Evolutionary conservation across 2,888 invertebrate species (phyloP).

Genomic region (Meandrusa payeni): DNA sequence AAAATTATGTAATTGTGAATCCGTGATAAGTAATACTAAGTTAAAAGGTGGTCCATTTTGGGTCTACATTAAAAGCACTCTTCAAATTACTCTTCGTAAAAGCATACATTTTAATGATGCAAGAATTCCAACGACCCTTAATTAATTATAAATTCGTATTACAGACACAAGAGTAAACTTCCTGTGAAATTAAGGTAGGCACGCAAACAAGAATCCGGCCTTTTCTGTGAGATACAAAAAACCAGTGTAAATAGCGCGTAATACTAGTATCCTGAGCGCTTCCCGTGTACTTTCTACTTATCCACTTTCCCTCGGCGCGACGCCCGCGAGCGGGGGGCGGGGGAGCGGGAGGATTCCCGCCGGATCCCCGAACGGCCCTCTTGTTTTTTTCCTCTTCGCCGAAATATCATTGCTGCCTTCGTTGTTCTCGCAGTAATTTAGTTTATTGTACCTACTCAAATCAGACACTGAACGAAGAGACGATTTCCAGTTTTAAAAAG

Average conservation of each 20-base stretch:
- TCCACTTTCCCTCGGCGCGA: slow-evolving; percentile 37
- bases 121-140: slow-evolving; percentile 12
- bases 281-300: slow-evolving; percentile 51
- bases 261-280: slow-evolving; percentile 53
- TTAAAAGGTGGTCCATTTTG: no score
- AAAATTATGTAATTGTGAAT: no score
- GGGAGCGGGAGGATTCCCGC: slow-evolving; percentile 66
- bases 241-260: slow-evolving; percentile 52
- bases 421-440: slow-evolving; percentile 66
- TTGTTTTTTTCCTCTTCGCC: slow-evolving; percentile 70
- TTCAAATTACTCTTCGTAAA: no score
- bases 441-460: slow-evolving; percentile 59
- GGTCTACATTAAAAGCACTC: no score
- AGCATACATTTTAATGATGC: no score
- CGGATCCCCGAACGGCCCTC: slow-evolving; percentile 66
- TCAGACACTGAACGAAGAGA: slow-evolving; percentile 50
- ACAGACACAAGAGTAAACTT: slow-evolving; percentile 18
- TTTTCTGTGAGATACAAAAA: slow-evolving; percentile 36
- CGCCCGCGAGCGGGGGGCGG: slow-evolving; percentile 49
- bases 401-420: slow-evolving; percentile 67
- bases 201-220: slow-evolving; percentile 32
- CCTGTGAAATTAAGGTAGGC: slow-evolving; percentile 27
- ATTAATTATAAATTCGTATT: slow-evolving; percentile 24
- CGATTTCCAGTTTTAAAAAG: slow-evolving; percentile 48
- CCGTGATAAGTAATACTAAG: no score